Conservation (phyloP, 35 echinoderm and acorn worm genomes). For the Holothuria glaberrima region DNA sequence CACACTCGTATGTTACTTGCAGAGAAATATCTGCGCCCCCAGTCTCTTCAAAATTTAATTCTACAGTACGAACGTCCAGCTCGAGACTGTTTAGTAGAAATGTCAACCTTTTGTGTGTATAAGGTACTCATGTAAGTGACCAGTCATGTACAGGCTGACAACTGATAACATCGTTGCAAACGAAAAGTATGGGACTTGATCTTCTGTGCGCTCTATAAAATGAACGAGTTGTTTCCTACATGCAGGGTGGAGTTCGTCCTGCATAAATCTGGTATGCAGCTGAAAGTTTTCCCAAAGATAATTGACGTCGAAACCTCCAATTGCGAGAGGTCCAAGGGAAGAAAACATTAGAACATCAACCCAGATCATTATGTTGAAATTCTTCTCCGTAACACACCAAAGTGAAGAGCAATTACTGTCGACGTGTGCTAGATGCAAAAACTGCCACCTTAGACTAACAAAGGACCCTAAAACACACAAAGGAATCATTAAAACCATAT, state of each 20-base stretch:
- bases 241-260: background rate
- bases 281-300: constrained; percentile 43
- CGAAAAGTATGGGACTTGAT: constrained; percentile 12
- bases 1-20: too few species aligned
- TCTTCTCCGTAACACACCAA: background rate
- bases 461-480: background rate
- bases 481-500: constrained; percentile 20
- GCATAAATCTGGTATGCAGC: background rate
- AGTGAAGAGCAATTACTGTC: too few species aligned
- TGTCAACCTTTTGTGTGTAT: too few species aligned
- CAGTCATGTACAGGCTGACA: constrained; percentile 1
- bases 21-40: too few species aligned
- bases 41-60: too few species aligned
- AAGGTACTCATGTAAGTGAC: too few species aligned
- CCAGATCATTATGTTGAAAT: constrained; percentile 40
- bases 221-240: background rate
- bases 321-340: constrained; percentile 16
- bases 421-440: background rate
- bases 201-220: background rate
- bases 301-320: constrained; percentile 10
- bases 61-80: too few species aligned
- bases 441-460: constrained; percentile 7
- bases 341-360: constrained; percentile 34
- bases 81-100: too few species aligned
- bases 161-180: background rate